Base-by-base conservation (phyloP, 2,888 invertebrate species). In the Napeogenes inachia region DNA sequence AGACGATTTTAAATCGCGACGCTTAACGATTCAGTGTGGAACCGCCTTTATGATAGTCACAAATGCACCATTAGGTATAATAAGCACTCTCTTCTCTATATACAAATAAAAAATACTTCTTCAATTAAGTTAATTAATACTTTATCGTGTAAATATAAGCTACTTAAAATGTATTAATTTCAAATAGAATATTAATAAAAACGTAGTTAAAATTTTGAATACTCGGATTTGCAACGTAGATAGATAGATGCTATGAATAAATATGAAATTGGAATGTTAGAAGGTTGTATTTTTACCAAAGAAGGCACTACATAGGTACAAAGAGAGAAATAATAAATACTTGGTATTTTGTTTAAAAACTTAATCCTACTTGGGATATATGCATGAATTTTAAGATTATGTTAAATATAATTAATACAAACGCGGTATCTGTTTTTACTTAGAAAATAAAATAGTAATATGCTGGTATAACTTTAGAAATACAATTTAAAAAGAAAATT, bases 81-180 rank as follows among this genome's bases (percentile, higher is more conserved):
- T 78, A 84, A 87, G 84, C 85, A 83, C 84, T 81, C 80, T 81
- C 78, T 82, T 75, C 71, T 76, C 74, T 85, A 85, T 84, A 76
- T 83, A 74, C 73, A 74, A 82, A 77, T 78, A 75, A 75, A 77
- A 80, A 76, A 73, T 70, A 78, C 74, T 73, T 73, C 78, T 75
- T 73, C 71, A 47, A 47, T 57, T 42, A 42, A 56, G 10, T 54
- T 21, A 45, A 21, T 42, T 42, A 56, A 42, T 42, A 56, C 13
- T 56, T 56, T 42, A 54, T 45, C 32, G 21, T 56, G 42, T 56
- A 56, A 56, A 56, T 56, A 56, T 56, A 45, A 56, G 38, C 56
- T 56, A 56, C 56, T 42, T 42, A 56, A 38, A 56, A 42, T 42
- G 13, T n/a, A 13, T 13, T 13, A 35, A 55, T 8, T 55, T 55